Base-by-base conservation (phyloP, 2,113 vertebrate genomes). In the Python bivittatus region DNA sequence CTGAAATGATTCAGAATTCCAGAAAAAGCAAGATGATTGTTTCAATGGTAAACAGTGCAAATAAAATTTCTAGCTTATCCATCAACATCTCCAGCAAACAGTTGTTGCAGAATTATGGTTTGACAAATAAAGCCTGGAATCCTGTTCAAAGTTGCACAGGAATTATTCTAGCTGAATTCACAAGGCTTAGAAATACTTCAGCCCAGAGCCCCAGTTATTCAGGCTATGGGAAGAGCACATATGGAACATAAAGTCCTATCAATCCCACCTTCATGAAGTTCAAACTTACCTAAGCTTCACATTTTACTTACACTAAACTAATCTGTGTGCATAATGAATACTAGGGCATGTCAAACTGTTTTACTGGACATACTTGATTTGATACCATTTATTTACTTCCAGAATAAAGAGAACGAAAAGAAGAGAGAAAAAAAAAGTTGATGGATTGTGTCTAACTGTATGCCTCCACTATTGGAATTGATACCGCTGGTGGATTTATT, bases 221-320 rank as follows among this genome's bases (percentile, higher is more conserved):
- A 60, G 90, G 15, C 6, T 27, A 90, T 27, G 4, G 27, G 90
- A 61, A 86, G 56, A 13, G 83, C 38, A 85, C 13, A 44, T 42
- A 8, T 23, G 2, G 79, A 86, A 48, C n/a, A 86, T 12, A 44
- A 61, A 85, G 22, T 15, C 42, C 53, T n/a, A 56, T 60, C 23
- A 12, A 29, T 17, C 1, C n/a, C 20, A 52, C 27, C 2, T 27
- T 91, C 4, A 84, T 12, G 38, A n/a, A 52, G 15, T 61, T 57
- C 53, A 61, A 52, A 9, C 25, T 68, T 7, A 68, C 38, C 7
- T 54, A 86, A 52, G 42, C 42, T 61, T 23, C 56, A 33, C 6
- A 85, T 91, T 85, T 85, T 61, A 86, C 53, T 68, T 91, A 87
- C 4, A 33, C 17, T 91, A 86, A 61, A 64, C 7, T 87, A 42